phyloP scores from a whole-genome alignment of 1,140 invertebrate species.

The Eumeta japonica region DNA sequence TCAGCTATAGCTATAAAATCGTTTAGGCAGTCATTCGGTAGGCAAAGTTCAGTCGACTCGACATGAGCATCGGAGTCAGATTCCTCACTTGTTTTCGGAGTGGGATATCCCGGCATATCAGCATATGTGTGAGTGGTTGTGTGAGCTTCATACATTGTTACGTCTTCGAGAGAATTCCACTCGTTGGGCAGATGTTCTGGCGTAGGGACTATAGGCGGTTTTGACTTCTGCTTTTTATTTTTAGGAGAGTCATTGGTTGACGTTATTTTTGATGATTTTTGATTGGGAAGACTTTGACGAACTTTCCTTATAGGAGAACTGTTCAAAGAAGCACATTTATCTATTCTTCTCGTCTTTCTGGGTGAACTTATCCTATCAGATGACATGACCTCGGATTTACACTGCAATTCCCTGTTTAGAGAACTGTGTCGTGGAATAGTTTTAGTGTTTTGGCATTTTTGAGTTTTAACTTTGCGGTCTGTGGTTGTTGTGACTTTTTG shows the following conservation, averaged over 20 bases:
- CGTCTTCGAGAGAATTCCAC: conserved; percentile 41
- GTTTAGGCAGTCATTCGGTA: conserved; percentile 49
- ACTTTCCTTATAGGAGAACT: conserved; percentile 53
- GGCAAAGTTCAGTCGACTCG: conserved; percentile 42
- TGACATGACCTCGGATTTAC: conserved; percentile 34
- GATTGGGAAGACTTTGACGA: conserved; percentile 39
- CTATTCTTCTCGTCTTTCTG: conserved; percentile 46
- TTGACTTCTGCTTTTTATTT: conserved; percentile 34
- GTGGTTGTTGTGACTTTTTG: conserved; percentile 35
- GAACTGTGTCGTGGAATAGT: conserved; percentile 40
- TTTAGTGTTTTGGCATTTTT: conserved; percentile 29
- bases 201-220: conserved; percentile 21
- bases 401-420: conserved; percentile 31
- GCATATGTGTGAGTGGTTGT: conserved; percentile 41
- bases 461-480: conserved; percentile 26
- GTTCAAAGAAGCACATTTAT: conserved; percentile 49
- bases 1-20: conserved; percentile 49
- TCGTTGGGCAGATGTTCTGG: conserved; percentile 21
- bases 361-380: conserved; percentile 35
- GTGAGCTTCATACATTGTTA: conserved; percentile 54
- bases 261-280: conserved; percentile 29
- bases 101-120: conserved; percentile 30
- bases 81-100: conserved; percentile 34
- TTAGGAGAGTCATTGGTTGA: conserved; percentile 44
- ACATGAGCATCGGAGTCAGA: conserved; percentile 45